Percentiles rank a stretch among this genome's conserved stretches.
Evolutionary conservation across 2,888 invertebrate species (phyloP).

Genomic region (Druceiella hillmani): DNA sequence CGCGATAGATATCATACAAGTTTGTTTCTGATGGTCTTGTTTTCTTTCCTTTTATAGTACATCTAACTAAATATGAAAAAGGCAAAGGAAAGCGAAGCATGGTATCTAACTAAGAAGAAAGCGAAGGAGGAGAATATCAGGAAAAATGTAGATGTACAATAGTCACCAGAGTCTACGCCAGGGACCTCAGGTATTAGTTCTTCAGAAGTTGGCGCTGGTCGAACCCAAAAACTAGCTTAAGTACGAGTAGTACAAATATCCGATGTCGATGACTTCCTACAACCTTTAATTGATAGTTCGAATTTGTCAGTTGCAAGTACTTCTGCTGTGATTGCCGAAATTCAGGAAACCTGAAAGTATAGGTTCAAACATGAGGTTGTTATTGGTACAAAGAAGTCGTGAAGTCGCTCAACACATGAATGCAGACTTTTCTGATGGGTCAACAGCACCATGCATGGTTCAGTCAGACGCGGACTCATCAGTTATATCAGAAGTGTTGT

Average conservation of each 20-base stretch:
- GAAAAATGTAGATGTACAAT: constrained; percentile 8
- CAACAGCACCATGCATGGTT: constrained; percentile 7
- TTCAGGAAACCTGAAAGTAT: constrained; percentile 8
- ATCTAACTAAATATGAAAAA: too few relatives aligned
- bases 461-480: constrained; percentile 9
- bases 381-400: constrained; percentile 5
- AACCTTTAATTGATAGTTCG: constrained; percentile 4
- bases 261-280: constrained; percentile 5
- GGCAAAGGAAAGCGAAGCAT: constrained; percentile 9
- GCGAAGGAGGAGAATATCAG: constrained; percentile 5
- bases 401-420: constrained; percentile 9
- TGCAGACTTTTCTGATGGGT: constrained; percentile 7
- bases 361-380: constrained; percentile 1
- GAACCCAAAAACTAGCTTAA: constrained; percentile 4
- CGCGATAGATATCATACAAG: too few relatives aligned
- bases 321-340: background rate
- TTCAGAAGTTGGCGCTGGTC: background rate
- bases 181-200: constrained; percentile 2
- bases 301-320: constrained; percentile 3
- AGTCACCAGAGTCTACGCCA: constrained; percentile 4
- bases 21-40: too few relatives aligned
- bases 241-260: constrained; percentile 1
- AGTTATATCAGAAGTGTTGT: constrained; percentile 5
- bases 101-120: constrained; percentile 9
- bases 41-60: too few relatives aligned